Evolutionary conservation across 2,888 invertebrate genomes (phyloP).

Genomic region (Anodontia alba): DNA sequence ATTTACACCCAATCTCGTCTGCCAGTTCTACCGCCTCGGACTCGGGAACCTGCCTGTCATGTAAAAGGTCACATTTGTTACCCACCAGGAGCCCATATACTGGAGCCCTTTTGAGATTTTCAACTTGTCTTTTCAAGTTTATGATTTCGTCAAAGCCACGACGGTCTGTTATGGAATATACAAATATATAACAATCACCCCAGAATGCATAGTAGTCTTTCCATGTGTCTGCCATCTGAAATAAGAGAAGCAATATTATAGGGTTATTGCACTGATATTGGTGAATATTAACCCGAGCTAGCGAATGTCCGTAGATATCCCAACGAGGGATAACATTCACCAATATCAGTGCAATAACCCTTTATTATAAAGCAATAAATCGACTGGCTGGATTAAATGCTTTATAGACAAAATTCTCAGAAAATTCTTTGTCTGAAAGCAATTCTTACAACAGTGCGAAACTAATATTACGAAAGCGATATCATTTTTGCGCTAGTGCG

Average conservation of each 20-base stretch:
- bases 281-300: neutral
- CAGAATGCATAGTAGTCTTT: slow-evolving; percentile 80
- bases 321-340: too few relatives aligned
- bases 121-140: slow-evolving; percentile 75
- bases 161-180: slow-evolving; percentile 81
- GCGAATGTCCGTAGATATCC: too few relatives aligned
- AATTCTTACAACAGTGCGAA: too few relatives aligned
- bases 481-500: too few relatives aligned
- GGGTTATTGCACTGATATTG: too few relatives aligned
- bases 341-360: too few relatives aligned
- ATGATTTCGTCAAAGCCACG: slow-evolving; percentile 77
- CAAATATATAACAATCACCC: slow-evolving; percentile 82
- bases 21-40: slow-evolving; percentile 79
- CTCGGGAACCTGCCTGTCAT: slow-evolving; percentile 77
- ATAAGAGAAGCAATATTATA: slow-evolving; percentile 2
- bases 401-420: too few relatives aligned
- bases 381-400: too few relatives aligned
- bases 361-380: neutral
- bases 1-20: slow-evolving; percentile 79
- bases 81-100: slow-evolving; percentile 78
- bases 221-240: slow-evolving; percentile 66
- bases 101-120: slow-evolving; percentile 66
- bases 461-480: too few relatives aligned
- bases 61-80: slow-evolving; percentile 80
- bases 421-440: too few relatives aligned